Conservation (phyloP, 2,797 vertebrate species). For the Falco columbarius region DNA sequence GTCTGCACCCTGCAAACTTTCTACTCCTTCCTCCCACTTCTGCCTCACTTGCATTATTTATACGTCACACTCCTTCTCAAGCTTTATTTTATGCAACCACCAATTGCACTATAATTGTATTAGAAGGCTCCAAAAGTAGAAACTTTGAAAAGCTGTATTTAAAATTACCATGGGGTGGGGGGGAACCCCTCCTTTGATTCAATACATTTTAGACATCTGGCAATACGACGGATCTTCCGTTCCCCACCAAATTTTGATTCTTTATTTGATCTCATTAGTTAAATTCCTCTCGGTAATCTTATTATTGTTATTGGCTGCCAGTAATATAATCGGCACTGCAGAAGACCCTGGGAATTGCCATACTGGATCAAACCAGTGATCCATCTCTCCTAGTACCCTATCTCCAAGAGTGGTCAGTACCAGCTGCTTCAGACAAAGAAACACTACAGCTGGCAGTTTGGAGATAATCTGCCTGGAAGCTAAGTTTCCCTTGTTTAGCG, state of each 20-base stretch:
- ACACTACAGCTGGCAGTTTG: constrained; percentile 38
- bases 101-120: background rate
- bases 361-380: constrained; percentile 57
- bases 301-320: constrained; percentile 55
- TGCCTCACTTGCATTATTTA: background rate
- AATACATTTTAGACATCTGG: constrained; percentile 26
- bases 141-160: constrained; percentile 9
- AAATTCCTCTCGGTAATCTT: constrained; percentile 56
- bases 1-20: background rate
- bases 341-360: constrained; percentile 65
- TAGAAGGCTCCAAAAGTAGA: background rate
- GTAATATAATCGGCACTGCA: constrained; percentile 50
- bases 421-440: constrained; percentile 67
- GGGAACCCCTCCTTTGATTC: background rate
- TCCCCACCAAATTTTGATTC: constrained; percentile 37
- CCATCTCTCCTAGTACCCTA: constrained; percentile 34
- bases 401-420: constrained; percentile 55
- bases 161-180: background rate
- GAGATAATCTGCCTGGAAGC: constrained; percentile 57
- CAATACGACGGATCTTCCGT: background rate
- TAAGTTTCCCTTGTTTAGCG: constrained; percentile 27
- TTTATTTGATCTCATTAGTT: constrained; percentile 62
- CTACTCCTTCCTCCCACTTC: background rate
- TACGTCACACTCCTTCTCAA: background rate
- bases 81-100: background rate